phyloP scores from a whole-genome alignment of 2,888 invertebrate species.

The Drosophila cyrtoloma region DNA sequence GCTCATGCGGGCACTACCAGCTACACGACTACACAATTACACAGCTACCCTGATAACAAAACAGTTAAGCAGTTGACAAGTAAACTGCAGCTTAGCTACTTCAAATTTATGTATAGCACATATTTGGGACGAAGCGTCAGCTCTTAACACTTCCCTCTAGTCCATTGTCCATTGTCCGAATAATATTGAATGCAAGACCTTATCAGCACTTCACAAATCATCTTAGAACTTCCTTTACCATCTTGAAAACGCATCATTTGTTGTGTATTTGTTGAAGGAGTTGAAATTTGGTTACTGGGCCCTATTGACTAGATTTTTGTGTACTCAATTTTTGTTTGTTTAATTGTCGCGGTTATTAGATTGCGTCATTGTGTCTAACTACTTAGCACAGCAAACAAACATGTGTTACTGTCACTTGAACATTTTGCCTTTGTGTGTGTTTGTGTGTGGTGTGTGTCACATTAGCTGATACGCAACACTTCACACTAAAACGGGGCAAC shows the following conservation, averaged over 20 bases:
- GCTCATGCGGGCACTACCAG: slow-evolving; percentile 31
- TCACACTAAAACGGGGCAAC: slow-evolving; percentile 72
- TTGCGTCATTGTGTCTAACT: slow-evolving; percentile 55
- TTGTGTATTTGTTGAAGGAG: neutral
- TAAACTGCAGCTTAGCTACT: slow-evolving; percentile 30
- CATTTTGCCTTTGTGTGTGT: slow-evolving; percentile 17
- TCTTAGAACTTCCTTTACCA: neutral
- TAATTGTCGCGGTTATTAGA: slow-evolving; percentile 27
- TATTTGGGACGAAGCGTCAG: slow-evolving; percentile 11
- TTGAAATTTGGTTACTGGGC: neutral
- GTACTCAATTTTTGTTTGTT: neutral
- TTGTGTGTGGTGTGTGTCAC: slow-evolving; percentile 60
- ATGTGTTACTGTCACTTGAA: slow-evolving; percentile 65
- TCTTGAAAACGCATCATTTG: neutral
- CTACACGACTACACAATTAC: neutral
- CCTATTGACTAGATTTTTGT: neutral
- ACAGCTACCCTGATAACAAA: neutral
- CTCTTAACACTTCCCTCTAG: slow-evolving; percentile 3
- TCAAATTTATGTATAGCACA: slow-evolving; percentile 28
- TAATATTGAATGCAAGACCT: neutral
- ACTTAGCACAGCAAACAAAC: slow-evolving; percentile 67
- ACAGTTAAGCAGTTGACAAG: slow-evolving; percentile 23
- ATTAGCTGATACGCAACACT: slow-evolving; percentile 80
- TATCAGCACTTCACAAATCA: neutral
- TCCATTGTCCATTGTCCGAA: slow-evolving; percentile 7